Percentiles rank a stretch among this genome's conserved stretches.
Conservation (phyloP, 2,113 vertebrate genomes). For the Protobothrops mucrosquamatus region DNA sequence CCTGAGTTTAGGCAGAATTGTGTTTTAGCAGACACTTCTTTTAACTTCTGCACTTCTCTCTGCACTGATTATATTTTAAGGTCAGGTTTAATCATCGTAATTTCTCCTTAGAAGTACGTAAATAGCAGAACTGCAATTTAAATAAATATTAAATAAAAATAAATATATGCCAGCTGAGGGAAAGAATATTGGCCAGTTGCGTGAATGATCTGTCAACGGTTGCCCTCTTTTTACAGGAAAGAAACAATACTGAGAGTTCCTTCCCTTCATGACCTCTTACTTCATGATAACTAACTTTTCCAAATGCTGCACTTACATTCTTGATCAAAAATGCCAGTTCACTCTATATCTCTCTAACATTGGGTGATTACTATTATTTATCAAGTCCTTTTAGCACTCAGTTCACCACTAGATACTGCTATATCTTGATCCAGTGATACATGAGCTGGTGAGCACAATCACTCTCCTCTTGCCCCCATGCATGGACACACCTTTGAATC, state of each 20-base stretch:
- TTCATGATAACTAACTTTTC: neutral
- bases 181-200: neutral
- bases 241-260: neutral
- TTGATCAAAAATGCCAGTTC: neutral
- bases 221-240: neutral
- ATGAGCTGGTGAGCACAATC: neutral
- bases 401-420: neutral
- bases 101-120: neutral
- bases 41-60: neutral
- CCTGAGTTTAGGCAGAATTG: neutral
- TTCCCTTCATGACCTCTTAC: neutral
- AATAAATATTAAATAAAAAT: neutral
- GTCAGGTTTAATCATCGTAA: neutral
- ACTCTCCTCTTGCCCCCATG: neutral
- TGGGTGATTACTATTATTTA: neutral
- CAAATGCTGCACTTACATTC: neutral
- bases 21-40: neutral
- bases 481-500: neutral
- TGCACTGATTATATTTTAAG: neutral
- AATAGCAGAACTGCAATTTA: neutral
- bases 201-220: neutral
- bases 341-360: neutral
- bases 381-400: neutral
- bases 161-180: neutral
- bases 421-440: neutral